Percentiles rank a stretch among this genome's conserved stretches.
These are phyloP conservation scores for Mechanitis messenoides DNA, from an alignment of 2,888 invertebrate genomes.

Conservation along the genomic window DNA sequence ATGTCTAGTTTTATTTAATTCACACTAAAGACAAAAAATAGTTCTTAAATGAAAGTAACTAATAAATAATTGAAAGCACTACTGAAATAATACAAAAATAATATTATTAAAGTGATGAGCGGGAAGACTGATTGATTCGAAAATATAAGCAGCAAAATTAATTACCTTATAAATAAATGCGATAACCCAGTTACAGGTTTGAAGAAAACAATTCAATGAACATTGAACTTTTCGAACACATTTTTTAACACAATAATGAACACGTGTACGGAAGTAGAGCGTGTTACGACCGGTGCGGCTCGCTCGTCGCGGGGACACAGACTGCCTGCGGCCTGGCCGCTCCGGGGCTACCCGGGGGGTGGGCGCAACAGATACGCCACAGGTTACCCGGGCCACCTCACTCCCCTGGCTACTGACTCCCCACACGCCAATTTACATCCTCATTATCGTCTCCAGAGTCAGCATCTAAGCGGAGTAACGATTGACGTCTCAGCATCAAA, in stretches of 20 bases:
- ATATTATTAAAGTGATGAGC: too few species aligned
- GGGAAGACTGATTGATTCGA: not conserved
- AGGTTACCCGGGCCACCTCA: conserved; percentile 67
- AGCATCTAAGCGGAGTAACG: conserved; percentile 41
- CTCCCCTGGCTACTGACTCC: conserved; percentile 39
- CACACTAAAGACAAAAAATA: too few species aligned
- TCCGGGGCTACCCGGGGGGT: conserved; percentile 44
- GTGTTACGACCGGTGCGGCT: conserved; percentile 34
- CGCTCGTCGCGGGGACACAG: conserved; percentile 36
- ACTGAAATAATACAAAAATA: too few species aligned
- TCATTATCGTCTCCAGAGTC: conserved; percentile 60
- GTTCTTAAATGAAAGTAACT: too few species aligned
- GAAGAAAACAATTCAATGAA: conserved; percentile 14
- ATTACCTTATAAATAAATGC: conserved; percentile 27
- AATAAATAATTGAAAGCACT: too few species aligned
- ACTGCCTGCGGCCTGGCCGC: conserved; percentile 38
- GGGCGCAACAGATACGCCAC: conserved; percentile 75
- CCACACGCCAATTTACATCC: conserved; percentile 65
- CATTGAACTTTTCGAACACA: conserved; percentile 32
- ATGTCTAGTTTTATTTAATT: too few species aligned
- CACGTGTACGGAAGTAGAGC: conserved; percentile 58
- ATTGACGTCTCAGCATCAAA: conserved; percentile 35
- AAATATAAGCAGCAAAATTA: not conserved
- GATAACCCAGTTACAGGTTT: conserved; percentile 18
- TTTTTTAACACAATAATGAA: conserved; percentile 39